A percentile compares a stretch with the other conserved stretches of the same genome.
phyloP scores from a whole-genome alignment of 2,888 invertebrate genomes.

The Mimumesa dahlbomi region DNA sequence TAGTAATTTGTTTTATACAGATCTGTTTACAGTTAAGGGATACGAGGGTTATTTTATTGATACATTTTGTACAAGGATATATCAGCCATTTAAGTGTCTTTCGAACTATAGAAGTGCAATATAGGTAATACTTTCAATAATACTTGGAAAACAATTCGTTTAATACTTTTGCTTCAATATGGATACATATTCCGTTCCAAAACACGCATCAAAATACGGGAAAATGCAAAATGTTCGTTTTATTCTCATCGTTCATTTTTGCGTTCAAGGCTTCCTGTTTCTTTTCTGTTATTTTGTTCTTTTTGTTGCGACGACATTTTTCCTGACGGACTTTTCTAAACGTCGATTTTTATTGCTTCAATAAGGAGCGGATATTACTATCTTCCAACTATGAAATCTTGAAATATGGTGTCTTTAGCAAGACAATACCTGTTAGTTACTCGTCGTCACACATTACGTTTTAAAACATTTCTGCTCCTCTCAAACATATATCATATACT shows the following conservation, averaged over 20 bases:
- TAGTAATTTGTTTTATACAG: no score
- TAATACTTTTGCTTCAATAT: no score
- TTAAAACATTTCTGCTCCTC: slow-evolving; percentile 23
- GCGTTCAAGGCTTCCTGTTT: background rate
- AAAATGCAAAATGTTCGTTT: background rate
- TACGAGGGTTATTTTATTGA: no score
- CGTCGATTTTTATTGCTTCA: background rate
- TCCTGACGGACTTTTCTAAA: background rate
- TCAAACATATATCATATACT: slow-evolving; percentile 25
- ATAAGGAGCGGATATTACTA: background rate
- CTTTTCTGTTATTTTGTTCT: background rate
- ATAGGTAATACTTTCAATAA: background rate
- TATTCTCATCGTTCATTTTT: background rate
- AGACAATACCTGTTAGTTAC: slow-evolving; percentile 13
- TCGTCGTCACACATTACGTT: slow-evolving; percentile 3
- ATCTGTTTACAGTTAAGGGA: no score
- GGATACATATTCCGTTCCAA: background rate
- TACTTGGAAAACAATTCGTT: background rate
- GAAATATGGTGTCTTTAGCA: background rate
- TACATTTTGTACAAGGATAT: no score
- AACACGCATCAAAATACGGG: background rate
- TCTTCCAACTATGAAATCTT: background rate
- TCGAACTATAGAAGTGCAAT: no score
- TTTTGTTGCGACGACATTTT: background rate
- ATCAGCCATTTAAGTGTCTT: no score